These are phyloP conservation scores for Rotaria magnacalcarata DNA, from an alignment of 2,888 invertebrate species.

Conservation along the genomic window DNA sequence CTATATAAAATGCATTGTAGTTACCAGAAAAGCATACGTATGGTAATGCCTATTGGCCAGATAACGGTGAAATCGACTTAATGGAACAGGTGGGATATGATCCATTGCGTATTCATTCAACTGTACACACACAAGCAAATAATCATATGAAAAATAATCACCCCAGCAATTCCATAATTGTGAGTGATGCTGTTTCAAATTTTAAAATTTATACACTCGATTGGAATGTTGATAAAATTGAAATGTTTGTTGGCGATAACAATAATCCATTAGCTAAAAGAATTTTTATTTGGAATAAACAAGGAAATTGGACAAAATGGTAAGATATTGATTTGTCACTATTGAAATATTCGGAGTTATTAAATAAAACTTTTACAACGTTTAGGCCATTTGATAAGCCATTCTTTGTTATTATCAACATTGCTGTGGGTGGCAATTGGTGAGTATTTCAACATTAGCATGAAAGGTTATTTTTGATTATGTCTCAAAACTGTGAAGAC, in stretches of 20 bases:
- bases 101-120: not conserved
- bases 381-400: no score
- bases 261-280: not conserved
- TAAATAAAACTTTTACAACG: no score
- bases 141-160: not conserved
- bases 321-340: no score
- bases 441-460: no score
- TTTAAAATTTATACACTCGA: not conserved
- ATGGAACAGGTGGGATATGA: not conserved
- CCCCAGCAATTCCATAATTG: not conserved
- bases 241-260: not conserved
- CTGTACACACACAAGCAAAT: not conserved
- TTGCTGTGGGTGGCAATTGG: no score
- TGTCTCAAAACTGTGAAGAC: no score
- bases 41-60: not conserved
- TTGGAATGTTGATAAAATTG: not conserved
- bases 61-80: slow-evolving; percentile 1
- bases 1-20: not conserved
- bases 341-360: no score
- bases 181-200: not conserved
- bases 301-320: no score
- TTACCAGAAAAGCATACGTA: not conserved
- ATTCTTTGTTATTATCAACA: no score
- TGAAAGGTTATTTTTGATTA: no score
- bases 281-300: no score